These are phyloP conservation scores for Grantiella picta DNA, from an alignment of 2,113 vertebrate species.

Conservation along the genomic window DNA sequence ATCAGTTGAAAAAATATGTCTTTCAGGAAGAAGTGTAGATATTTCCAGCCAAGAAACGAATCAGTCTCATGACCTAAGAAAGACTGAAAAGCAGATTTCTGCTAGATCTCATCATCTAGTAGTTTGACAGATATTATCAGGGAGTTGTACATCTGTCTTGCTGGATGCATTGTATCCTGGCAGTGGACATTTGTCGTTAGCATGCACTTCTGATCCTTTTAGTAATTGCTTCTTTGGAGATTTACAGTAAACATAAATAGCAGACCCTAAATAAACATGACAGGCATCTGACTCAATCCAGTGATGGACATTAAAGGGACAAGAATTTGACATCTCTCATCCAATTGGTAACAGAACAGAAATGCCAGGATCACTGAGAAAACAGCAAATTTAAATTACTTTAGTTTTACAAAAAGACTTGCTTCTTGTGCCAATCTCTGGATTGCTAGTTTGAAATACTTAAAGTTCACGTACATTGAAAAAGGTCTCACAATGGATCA, in stretches of 20 bases:
- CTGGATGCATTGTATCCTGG: not conserved
- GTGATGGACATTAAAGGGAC: not conserved
- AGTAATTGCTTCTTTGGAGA: not conserved
- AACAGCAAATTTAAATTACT: constrained; percentile 11
- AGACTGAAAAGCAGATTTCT: not conserved
- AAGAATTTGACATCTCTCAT: constrained; percentile 7
- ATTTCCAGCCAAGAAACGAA: not conserved
- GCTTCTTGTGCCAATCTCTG: not conserved
- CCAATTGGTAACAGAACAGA: not conserved
- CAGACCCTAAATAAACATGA: not conserved
- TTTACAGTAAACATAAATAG: not conserved
- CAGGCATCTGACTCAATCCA: not conserved
- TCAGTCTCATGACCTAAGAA: not conserved
- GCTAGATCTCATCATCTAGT: not conserved
- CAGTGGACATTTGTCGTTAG: not conserved
- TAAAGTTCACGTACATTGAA: not conserved
- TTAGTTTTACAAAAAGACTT: constrained; percentile 22
- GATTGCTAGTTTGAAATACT: not conserved
- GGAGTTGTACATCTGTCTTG: not conserved
- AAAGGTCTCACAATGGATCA: not conserved
- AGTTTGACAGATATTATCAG: not conserved
- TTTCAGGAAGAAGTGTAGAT: not conserved
- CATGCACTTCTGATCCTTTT: not conserved
- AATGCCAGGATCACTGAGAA: not conserved
- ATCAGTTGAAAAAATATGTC: not conserved